Evolutionary conservation across 2,888 invertebrate genomes (phyloP).

Genomic region (Taenaris catops): DNA sequence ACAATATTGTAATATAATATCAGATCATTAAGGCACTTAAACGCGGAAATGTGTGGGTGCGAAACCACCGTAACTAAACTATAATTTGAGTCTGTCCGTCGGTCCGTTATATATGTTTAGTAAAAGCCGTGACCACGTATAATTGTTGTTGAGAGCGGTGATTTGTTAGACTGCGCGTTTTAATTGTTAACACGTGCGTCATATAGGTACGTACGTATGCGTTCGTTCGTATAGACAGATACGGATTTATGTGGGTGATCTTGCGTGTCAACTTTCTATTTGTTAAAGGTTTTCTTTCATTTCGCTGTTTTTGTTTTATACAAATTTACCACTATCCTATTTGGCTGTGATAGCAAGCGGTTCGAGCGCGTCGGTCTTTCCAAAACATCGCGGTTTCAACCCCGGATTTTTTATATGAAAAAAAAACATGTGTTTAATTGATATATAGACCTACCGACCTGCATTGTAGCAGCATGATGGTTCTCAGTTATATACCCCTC

Average conservation of each 20-base stretch:
- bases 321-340: no score
- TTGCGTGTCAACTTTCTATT: slow-evolving; percentile 51
- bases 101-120: slow-evolving; percentile 55
- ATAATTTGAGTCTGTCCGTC: slow-evolving; percentile 70
- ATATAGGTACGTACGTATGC: slow-evolving; percentile 35
- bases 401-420: no score
- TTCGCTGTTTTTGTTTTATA: no score
- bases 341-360: no score
- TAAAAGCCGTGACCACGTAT: slow-evolving; percentile 63
- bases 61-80: slow-evolving; percentile 75
- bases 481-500: no score
- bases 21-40: slow-evolving; percentile 67
- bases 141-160: slow-evolving; percentile 65
- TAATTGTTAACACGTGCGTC: slow-evolving; percentile 74
- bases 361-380: no score
- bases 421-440: no score
- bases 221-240: slow-evolving; percentile 34
- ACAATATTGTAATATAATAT: slow-evolving; percentile 72
- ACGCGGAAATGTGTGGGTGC: slow-evolving; percentile 78
- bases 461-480: no score
- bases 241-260: slow-evolving; percentile 38
- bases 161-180: slow-evolving; percentile 63
- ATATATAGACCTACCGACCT: no score
- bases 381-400: no score
- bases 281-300: slow-evolving; percentile 31